phyloP scores from a whole-genome alignment of 2,113 vertebrate genomes.

The Girardinichthys multiradiatus region DNA sequence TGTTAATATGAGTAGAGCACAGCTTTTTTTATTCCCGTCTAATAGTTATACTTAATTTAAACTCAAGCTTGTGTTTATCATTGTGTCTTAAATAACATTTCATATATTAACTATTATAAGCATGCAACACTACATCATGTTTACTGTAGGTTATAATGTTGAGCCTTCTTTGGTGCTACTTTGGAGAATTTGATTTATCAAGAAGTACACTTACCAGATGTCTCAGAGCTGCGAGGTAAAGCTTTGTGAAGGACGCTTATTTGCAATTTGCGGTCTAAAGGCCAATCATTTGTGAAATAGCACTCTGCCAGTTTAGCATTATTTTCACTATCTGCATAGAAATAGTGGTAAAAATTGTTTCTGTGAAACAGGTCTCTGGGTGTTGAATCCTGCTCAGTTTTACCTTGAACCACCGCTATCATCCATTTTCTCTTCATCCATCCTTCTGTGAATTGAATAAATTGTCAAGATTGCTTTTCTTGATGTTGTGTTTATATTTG shows the following conservation, averaged over 20 bases:
- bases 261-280: not conserved
- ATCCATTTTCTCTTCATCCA: slow-evolving; percentile 6
- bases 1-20: no score
- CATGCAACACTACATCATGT: not conserved
- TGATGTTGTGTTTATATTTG: slow-evolving; percentile 6
- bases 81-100: not conserved
- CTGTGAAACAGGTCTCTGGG: slow-evolving; percentile 1
- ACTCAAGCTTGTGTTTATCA: not conserved
- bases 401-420: not conserved
- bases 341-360: not conserved
- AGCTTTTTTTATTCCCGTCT: not conserved
- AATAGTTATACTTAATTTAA: not conserved
- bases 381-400: slow-evolving; percentile 12
- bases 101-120: not conserved
- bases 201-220: not conserved
- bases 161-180: not conserved
- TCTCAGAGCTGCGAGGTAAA: not conserved
- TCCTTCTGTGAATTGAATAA: slow-evolving; percentile 3
- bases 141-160: not conserved
- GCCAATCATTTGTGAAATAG: slow-evolving; percentile 10
- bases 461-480: slow-evolving; percentile 12
- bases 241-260: not conserved
- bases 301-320: not conserved
- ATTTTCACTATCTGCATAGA: slow-evolving; percentile 5
- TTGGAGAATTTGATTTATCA: not conserved